These are phyloP conservation scores for Oreochromis niloticus DNA, from an alignment of 2,113 vertebrate genomes.

Conservation along the genomic window DNA sequence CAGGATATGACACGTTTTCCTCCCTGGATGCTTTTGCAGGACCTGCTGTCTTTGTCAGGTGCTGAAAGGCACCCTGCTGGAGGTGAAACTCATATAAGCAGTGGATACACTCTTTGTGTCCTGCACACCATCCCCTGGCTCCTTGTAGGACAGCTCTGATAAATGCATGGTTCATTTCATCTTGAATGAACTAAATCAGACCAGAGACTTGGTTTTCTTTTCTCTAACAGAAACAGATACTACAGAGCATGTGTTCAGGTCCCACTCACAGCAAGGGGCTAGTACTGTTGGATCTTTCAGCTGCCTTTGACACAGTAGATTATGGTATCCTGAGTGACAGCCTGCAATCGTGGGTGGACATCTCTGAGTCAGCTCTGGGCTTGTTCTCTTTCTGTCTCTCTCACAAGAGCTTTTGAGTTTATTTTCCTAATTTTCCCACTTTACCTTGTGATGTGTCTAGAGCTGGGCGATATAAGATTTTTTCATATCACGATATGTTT, in stretches of 20 bases:
- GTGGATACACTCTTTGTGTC: neutral
- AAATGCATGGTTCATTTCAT: neutral
- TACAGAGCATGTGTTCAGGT: neutral
- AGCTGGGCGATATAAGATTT: no score
- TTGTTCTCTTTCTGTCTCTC: neutral
- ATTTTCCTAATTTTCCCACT: neutral
- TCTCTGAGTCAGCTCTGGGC: neutral
- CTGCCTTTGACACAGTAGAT: fast-evolving
- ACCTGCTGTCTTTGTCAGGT: neutral
- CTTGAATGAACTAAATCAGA: neutral
- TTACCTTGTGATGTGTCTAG: neutral
- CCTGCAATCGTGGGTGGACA: neutral
- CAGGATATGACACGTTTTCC: neutral
- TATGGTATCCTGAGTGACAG: neutral
- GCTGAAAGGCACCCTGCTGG: neutral
- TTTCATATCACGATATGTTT: no score
- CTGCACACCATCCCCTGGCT: neutral
- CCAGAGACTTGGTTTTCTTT: neutral
- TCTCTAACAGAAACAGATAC: neutral
- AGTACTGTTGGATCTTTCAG: neutral
- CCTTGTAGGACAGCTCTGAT: neutral
- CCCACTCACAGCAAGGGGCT: neutral
- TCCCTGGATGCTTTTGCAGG: neutral
- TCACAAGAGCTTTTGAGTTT: neutral
- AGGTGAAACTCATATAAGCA: neutral